Evolutionary conservation across 1,140 invertebrate species (phyloP), one percentile per base, ranked within the genome.

Genomic region (Apolygus lucorum): DNA sequence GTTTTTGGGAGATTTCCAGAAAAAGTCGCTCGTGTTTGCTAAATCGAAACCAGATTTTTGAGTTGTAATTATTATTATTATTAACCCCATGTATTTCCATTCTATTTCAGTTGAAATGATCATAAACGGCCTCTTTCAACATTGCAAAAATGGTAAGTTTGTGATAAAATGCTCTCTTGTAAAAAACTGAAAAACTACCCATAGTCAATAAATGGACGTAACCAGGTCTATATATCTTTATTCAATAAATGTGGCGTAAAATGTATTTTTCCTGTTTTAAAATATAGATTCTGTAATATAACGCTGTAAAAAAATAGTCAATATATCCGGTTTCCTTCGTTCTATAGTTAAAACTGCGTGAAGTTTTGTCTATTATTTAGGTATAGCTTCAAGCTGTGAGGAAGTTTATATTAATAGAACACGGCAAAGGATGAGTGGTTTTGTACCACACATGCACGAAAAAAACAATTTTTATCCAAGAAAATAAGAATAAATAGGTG

Each of bases 291-390:
- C 29, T 70, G 62, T 27, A 28, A 62, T 59, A 67, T 67, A 67
- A 70, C 65, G 63, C 25, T 70, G 65, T 70, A 70, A 70, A 70
- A 70, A 70, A 70, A 70, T 70, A 70, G 52, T 62, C 54, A 59
- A 14, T 59, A 59, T 59, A 67, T 70, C 65, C 28, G 69, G 64
- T 62, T 69, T 54, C 25, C n/a, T n/a, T n/a, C n/a, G n/a, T n/a
- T n/a, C n/a, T n/a, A n/a, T n/a, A n/a, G n/a, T n/a, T n/a, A n/a
- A n/a, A n/a, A n/a, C n/a, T n/a, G n/a, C n/a, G n/a, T n/a, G n/a
- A n/a, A n/a, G n/a, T n/a, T n/a, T n/a, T n/a, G n/a, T n/a, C n/a
- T n/a, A n/a, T n/a, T n/a, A n/a, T n/a, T n/a, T n/a, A n/a, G n/a
- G n/a, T n/a, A n/a, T n/a, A n/a, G n/a, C n/a, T n/a, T n/a, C n/a